Evolutionary conservation across 2,797 vertebrate genomes (phyloP), one percentile per base, ranked within the genome.

Genomic region (Lindbergichthys nudifrons): DNA sequence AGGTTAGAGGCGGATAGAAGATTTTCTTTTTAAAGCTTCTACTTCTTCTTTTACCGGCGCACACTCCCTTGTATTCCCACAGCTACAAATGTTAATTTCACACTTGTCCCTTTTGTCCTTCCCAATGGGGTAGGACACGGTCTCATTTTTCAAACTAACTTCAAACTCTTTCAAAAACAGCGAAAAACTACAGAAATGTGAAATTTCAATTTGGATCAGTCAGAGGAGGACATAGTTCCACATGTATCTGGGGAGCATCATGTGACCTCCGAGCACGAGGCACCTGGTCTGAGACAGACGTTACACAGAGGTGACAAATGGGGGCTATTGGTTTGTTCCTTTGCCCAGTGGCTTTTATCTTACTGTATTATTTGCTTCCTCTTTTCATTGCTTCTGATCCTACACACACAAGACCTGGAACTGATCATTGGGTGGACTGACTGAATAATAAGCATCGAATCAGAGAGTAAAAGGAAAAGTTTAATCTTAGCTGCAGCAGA

Each of bases 21-120:
- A 16, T 36, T 36, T 6, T 50, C 36, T 66, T 62, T 58, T 46
- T 52, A 60, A 57, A 75, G 64, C 19, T 47, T 41, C 19, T 61
- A 19, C 39, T 48, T 26, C 23, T 50, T 32, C 45, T 65, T 50
- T 51, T 32, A 16, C 50, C 53, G 47, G 36, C 0, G 3, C 51
- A 65, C 50, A 50, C 39, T 54, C 13, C 5, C 32, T 65, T 42
- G 10, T 43, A 60, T 79, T 75, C 71, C 65, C 75, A 79, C 36
- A 72, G 70, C 79, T 65, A 56, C 64, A 54, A 84, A 80, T 80
- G 69, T 71, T 77, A 77, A 80, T 86, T 83, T 84, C 69, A 84
- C 64, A 84, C 75, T 73, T 16, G 61, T 82, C 43, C 47, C 42
- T 70, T 26, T 70, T 72, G 52, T 81, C 71, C 61, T 84, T 80